Evolutionary conservation across 2,113 vertebrate species (phyloP).

Genomic region (Neopipo cinnamomea): DNA sequence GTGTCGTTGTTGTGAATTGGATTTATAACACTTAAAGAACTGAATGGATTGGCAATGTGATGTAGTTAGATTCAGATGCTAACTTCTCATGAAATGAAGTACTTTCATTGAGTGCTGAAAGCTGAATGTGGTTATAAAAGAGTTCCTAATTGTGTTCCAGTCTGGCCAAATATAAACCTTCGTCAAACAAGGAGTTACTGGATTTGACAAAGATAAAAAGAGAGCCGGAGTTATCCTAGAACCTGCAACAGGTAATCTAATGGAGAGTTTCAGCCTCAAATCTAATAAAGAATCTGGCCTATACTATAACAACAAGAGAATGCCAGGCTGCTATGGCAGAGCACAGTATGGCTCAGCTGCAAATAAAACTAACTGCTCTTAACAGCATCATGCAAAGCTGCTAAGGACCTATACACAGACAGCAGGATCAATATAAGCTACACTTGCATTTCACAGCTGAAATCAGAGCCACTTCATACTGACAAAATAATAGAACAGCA

Average conservation of each 20-base stretch:
- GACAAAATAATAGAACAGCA: not conserved
- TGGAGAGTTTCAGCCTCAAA: not conserved
- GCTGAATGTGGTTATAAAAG: not conserved
- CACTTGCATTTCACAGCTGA: slow-evolving; percentile 8
- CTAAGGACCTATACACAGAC: not conserved
- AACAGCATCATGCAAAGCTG: not conserved
- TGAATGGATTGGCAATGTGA: not conserved
- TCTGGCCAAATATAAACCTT: not conserved
- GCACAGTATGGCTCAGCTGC: not conserved
- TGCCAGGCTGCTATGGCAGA: not conserved
- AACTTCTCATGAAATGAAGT: not conserved
- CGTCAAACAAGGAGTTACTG: not conserved
- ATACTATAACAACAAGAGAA: not conserved
- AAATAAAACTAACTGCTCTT: not conserved
- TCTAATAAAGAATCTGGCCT: not conserved
- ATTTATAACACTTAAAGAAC: not conserved
- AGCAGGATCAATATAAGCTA: slow-evolving; percentile 23
- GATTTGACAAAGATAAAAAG: not conserved
- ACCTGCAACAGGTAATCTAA: not conserved
- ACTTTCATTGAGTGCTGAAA: not conserved
- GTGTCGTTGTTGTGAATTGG: not conserved
- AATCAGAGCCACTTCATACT: not conserved
- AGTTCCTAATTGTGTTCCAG: not conserved
- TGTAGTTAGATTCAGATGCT: not conserved
- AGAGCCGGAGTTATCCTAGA: not conserved